Evolutionary conservation across 2,888 invertebrate genomes (phyloP), one percentile per base, ranked within the genome.

Genomic region (Chymomyza caudatula): DNA sequence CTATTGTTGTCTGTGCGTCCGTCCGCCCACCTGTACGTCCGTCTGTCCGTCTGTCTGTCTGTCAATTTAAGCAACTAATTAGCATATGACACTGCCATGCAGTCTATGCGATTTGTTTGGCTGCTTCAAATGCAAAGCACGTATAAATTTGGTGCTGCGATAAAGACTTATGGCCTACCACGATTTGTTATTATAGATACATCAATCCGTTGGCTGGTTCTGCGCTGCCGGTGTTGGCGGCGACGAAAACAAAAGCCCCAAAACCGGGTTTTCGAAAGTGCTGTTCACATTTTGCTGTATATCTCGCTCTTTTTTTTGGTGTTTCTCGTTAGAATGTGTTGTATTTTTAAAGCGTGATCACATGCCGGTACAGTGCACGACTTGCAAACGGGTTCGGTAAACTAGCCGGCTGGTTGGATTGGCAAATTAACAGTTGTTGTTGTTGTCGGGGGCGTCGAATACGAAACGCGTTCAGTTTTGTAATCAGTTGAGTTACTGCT

Each of bases 291-390:
- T 44, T 55, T 11, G 22, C 17, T 42, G 59, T 60, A 15, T 63
- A n/a, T 60, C 22, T 58, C 57, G 57, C 53, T 22, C 56, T 47
- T 49, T 56, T 54, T 22, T 15, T 42, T 42, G 37, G 11, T 25
- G 56, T 56, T 44, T 44, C 4, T 19, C n/a, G 8, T 52, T 23
- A 52, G 37, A 11, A 42, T 58, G 20, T 22, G 61, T 62, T 63
- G 67, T 84, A 86, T 83, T 84, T 81, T 77, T 84, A 77, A 86
- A 81, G 78, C 85, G 82, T 86, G 86, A 86, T 69, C 74, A 72
- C 81, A 81, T 73, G 63, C 64, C 62, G 76, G 65, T 44, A 8
- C 29, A 43, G 11, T 56, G 42, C 29, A 42, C 51, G 20, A 51
- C 52, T 23, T n/a, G 4, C 20, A 62, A 85, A 78, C 85, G 60